These are phyloP conservation scores for Alectura lathami DNA, from an alignment of 2,113 vertebrate species.

Conservation along the genomic window DNA sequence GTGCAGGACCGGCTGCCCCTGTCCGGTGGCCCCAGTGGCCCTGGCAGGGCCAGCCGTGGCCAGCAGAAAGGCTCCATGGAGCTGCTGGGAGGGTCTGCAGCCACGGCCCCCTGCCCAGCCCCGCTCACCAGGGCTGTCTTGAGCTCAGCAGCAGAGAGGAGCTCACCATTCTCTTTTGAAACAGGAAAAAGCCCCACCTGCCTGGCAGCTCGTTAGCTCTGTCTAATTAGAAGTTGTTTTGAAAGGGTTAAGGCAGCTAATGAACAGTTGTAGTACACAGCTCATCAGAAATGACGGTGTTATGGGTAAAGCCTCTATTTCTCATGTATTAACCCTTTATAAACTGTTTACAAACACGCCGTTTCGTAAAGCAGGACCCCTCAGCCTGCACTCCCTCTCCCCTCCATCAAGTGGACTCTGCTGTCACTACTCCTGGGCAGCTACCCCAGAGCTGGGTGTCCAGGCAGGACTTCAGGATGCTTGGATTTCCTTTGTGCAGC, in stretches of 20 bases:
- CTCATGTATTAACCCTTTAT: not conserved
- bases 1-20: no score
- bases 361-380: not conserved
- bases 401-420: not conserved
- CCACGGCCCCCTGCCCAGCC: not conserved
- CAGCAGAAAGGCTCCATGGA: no score
- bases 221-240: not conserved
- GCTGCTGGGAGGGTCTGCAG: not conserved
- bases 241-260: not conserved
- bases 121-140: not conserved
- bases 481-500: not conserved
- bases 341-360: not conserved
- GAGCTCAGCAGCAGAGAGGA: not conserved
- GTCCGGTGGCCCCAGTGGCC: no score
- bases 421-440: not conserved
- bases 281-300: not conserved
- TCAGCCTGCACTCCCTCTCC: not conserved
- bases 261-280: not conserved
- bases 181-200: not conserved
- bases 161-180: not conserved
- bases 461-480: not conserved
- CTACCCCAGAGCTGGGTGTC: not conserved
- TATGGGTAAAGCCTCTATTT: not conserved
- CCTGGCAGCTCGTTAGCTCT: not conserved
- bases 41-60: no score